These are phyloP conservation scores for Piaya cayana DNA, from an alignment of 2,113 vertebrate genomes.

Conservation along the genomic window DNA sequence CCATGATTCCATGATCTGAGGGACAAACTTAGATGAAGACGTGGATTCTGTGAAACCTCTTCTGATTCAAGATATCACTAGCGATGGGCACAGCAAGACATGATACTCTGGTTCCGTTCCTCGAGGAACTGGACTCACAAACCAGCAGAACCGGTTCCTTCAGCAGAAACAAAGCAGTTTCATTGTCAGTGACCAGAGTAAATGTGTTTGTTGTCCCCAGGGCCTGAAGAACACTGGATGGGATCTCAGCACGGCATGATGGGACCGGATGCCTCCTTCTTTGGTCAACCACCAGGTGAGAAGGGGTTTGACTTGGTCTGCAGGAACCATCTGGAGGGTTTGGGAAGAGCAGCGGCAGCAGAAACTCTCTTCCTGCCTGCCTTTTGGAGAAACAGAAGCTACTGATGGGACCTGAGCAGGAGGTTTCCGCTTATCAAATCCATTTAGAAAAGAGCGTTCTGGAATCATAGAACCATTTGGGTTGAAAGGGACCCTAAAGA, in stretches of 20 bases:
- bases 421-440: neutral
- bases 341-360: neutral
- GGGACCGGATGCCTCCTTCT: conserved; percentile 30
- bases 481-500: no score
- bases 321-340: neutral
- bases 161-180: neutral
- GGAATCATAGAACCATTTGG: no score
- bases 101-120: neutral
- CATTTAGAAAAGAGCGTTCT: accelerated
- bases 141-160: neutral
- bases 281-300: conserved; percentile 68
- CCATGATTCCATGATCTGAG: no score
- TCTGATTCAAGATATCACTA: neutral
- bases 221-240: conserved; percentile 47
- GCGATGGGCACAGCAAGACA: accelerated
- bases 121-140: neutral
- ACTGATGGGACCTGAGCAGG: neutral
- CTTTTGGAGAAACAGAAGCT: neutral
- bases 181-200: neutral
- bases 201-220: neutral
- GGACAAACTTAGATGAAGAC: no score
- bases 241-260: conserved; percentile 4
- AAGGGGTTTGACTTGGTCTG: neutral
- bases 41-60: neutral
- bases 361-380: neutral